A percentile compares a stretch with the other conserved stretches of the same genome.
Conservation (phyloP, 1,140 invertebrate genomes). For the Hycleus phaleratus region DNA sequence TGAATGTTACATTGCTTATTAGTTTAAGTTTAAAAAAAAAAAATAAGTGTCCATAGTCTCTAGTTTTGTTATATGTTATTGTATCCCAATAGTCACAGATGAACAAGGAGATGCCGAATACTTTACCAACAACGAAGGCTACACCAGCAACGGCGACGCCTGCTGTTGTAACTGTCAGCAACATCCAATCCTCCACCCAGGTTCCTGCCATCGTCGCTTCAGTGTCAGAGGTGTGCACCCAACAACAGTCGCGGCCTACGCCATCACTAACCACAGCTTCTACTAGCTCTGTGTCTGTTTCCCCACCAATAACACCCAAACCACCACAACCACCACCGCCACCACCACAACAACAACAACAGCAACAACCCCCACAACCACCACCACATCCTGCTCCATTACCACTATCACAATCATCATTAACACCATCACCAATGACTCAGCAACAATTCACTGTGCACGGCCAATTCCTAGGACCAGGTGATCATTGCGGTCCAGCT, state of each 20-base stretch:
- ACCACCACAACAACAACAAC: constrained; percentile 7
- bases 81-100: constrained; percentile 44
- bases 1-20: constrained; percentile 3
- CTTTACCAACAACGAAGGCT: background rate
- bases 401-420: constrained; percentile 23
- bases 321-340: constrained; percentile 24
- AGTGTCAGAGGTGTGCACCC: constrained; percentile 39
- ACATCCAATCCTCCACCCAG: constrained; percentile 14
- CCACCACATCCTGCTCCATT: constrained; percentile 9
- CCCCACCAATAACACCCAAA: constrained; percentile 18
- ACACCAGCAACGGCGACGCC: background rate
- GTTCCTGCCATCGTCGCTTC: constrained; percentile 17
- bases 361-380: constrained; percentile 3
- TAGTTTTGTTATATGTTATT: constrained; percentile 17
- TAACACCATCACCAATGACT: constrained; percentile 30
- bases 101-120: constrained; percentile 44
- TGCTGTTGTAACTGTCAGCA: constrained; percentile 21
- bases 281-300: constrained; percentile 37
- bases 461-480: constrained; percentile 37
- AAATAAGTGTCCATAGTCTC: background rate
- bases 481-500: constrained; percentile 40
- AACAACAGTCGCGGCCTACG: constrained; percentile 30
- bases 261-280: constrained; percentile 37
- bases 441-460: constrained; percentile 40
- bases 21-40: background rate